Conservation (phyloP, 1,140 invertebrate genomes). For the Gryllus bimaculatus region DNA sequence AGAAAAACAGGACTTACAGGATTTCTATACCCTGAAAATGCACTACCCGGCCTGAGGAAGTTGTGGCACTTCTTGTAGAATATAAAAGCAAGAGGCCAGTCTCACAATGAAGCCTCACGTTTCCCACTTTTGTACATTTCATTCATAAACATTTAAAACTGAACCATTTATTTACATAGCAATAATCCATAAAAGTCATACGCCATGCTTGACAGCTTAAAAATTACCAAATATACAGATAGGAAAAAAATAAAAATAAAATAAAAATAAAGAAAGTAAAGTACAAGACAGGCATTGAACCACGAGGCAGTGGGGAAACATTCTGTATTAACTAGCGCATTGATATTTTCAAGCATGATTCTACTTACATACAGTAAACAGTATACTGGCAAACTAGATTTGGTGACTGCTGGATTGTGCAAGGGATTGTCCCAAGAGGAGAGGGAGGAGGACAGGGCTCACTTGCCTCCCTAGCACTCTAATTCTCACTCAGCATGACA, state of each 20-base stretch:
- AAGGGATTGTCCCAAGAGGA: neutral
- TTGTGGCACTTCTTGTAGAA: neutral
- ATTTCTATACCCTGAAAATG: neutral
- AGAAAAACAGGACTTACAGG: neutral
- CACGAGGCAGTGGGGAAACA: neutral
- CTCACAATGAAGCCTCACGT: neutral
- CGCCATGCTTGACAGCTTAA: neutral
- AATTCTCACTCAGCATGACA: neutral
- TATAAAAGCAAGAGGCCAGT: neutral
- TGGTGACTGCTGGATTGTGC: neutral
- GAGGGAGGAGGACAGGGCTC: neutral
- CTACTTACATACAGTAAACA: neutral
- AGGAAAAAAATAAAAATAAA: too few species aligned
- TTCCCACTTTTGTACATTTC: conserved; percentile 4
- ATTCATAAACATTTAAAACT: conserved; percentile 2
- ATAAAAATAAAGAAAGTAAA: neutral
- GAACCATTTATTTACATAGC: neutral
- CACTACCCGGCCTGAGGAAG: neutral
- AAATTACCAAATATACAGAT: neutral
- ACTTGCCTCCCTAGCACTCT: neutral
- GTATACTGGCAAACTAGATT: neutral
- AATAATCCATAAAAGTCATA: neutral
- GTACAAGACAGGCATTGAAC: neutral
- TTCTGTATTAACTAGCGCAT: neutral
- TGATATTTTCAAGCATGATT: neutral